phyloP scores from a whole-genome alignment of 2,113 vertebrate genomes.

The Spea multiplicata region DNA sequence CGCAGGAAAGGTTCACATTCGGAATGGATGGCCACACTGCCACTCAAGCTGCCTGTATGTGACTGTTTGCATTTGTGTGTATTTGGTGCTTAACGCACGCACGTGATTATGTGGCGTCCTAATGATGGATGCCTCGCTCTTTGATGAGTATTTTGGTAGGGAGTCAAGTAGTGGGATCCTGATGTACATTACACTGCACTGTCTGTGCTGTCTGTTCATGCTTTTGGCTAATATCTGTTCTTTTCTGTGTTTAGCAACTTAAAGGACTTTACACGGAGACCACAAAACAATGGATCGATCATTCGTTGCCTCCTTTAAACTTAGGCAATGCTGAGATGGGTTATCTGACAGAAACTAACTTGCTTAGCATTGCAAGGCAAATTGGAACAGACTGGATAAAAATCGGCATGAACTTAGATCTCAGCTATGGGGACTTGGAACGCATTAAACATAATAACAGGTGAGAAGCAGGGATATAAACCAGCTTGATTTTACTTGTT shows the following conservation, averaged over 20 bases:
- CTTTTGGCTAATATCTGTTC: background rate
- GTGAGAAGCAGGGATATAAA: constrained; percentile 56
- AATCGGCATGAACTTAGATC: constrained; percentile 83
- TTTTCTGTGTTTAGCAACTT: constrained; percentile 57
- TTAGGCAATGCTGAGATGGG: constrained; percentile 89
- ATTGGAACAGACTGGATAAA: constrained; percentile 83
- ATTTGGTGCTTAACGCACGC: background rate
- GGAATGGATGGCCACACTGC: constrained; percentile 89
- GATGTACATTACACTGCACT: no score
- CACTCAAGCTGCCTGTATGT: constrained; percentile 85
- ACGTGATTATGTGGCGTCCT: no score
- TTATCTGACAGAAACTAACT: constrained; percentile 89
- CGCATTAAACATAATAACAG: constrained; percentile 79
- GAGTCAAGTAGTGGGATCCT: no score
- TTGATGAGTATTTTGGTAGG: no score
- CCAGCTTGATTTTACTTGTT: background rate
- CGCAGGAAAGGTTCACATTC: constrained; percentile 75
- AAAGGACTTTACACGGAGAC: constrained; percentile 43
- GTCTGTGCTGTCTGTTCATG: no score
- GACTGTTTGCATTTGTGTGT: background rate
- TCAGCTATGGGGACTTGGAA: constrained; percentile 79
- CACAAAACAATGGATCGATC: background rate
- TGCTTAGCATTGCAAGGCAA: constrained; percentile 81
- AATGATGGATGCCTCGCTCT: no score
- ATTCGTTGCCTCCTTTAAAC: constrained; percentile 75